Base-by-base conservation (phyloP, 1,140 invertebrate genomes). In the Brachionus sp. region DNA sequence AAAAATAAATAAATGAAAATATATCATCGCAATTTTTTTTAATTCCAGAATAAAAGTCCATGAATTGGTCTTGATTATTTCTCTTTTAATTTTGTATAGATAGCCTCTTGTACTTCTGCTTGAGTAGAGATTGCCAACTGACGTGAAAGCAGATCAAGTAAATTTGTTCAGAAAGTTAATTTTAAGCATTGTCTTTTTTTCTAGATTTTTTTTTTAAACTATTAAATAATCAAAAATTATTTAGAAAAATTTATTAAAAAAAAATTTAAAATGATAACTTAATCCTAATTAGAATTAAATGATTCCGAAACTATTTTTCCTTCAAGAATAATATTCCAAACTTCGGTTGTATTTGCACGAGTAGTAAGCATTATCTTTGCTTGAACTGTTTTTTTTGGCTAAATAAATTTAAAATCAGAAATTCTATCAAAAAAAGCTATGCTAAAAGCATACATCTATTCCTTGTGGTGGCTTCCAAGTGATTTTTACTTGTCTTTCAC, bases 391-490 rank as follows among this genome's bases (percentile, higher is more conserved):
- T 80, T 13, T 25, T 80, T 80, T 1, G 62, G n/a, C 77, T 80
- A 16, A 19, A 33, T 12, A 42, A 73, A 73, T 42, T 46, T 13
- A 0, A 25, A 10, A 35, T 75, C 12, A 66, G 9, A 35, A 35
- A 46, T 73, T 23, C 10, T 35, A 9, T n/a, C 9, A 44, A 19
- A 16, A 46, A 42, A 9, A 19, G 10, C 39, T 19, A 42, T 23
- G 12, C 23, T 25, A 9, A 25, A 25, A 75, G 86, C 86, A 85
- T 87, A 89, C 88, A 86, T 88, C 85, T 82, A 86, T 84, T 9
- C 86, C 86, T 29, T 84, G 68, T 16, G 87, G 87, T 44, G 88
- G 88, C 10, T 85, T 86, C 87, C 87, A 89, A 7, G 88, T 88
- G 13, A 89, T 84, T 35, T 85, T 86, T 3, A 89, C 84, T 46